phyloP scores from a whole-genome alignment of 2,797 vertebrate genomes.

The Sciurus carolinensis region DNA sequence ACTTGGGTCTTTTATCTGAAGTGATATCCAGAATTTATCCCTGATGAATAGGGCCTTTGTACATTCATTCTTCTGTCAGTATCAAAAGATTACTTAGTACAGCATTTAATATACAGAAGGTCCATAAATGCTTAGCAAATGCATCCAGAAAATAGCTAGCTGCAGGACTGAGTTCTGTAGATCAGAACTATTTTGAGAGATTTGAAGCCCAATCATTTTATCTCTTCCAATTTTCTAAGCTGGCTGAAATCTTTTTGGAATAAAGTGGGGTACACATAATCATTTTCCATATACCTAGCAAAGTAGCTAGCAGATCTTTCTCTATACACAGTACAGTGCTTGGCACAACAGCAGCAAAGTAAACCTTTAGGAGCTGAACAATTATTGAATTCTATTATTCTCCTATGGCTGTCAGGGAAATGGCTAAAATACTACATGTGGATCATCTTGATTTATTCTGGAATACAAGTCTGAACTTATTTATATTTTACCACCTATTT shows the following conservation, averaged over 20 bases:
- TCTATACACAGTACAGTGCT: background rate
- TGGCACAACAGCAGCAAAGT: slow-evolving; percentile 43
- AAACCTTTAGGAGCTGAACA: slow-evolving; percentile 28
- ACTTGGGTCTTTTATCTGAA: slow-evolving; percentile 27
- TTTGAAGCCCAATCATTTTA: background rate
- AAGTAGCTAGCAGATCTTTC: slow-evolving; percentile 14
- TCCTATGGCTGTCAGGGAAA: background rate
- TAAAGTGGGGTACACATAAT: background rate
- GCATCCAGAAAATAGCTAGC: background rate
- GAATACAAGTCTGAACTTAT: slow-evolving; percentile 38
- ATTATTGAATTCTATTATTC: slow-evolving; percentile 35
- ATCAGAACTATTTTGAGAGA: slow-evolving; percentile 27
- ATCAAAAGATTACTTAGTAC: background rate
- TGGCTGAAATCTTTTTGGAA: slow-evolving; percentile 35
- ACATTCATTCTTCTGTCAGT: slow-evolving; percentile 10
- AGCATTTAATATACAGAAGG: background rate
- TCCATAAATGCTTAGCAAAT: background rate
- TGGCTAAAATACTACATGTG: slow-evolving; percentile 57
- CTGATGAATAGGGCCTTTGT: background rate
- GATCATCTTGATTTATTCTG: background rate
- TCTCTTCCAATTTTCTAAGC: slow-evolving; percentile 47
- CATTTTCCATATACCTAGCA: slow-evolving; percentile 13
- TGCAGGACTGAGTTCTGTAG: background rate
- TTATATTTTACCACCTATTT: slow-evolving; percentile 28
- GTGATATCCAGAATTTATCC: background rate